phyloP scores from a whole-genome alignment of 2,797 vertebrate genomes.

The Aplochiton taeniatus region DNA sequence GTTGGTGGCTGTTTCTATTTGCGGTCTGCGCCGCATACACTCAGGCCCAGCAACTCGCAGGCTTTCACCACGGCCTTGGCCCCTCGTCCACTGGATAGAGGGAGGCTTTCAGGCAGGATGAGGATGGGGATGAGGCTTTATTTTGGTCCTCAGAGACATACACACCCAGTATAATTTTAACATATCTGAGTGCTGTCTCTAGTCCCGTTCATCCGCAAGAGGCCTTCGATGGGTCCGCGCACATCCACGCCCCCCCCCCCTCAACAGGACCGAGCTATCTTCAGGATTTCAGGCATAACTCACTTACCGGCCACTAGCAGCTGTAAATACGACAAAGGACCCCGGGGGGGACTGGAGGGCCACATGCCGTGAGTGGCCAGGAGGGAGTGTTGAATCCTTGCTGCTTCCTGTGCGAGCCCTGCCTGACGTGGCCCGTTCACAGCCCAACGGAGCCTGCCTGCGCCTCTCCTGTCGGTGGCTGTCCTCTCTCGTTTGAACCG shows the following conservation, averaged over 20 bases:
- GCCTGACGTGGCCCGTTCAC: slow-evolving; percentile 11
- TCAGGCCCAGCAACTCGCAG: slow-evolving; percentile 54
- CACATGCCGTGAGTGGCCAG: neutral
- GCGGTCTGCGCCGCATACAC: slow-evolving; percentile 59
- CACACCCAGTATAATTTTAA: no score
- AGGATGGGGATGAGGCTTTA: neutral
- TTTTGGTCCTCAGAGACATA: no score
- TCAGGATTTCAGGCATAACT: no score
- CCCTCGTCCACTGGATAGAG: slow-evolving; percentile 23
- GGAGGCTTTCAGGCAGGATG: neutral
- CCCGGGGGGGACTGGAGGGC: neutral
- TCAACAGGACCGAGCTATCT: no score
- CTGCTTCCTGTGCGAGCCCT: neutral
- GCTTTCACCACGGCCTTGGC: slow-evolving; percentile 48
- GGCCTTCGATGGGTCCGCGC: no score
- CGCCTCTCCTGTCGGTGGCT: slow-evolving; percentile 25
- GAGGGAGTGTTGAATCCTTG: neutral
- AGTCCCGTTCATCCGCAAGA: no score
- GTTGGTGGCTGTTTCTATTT: slow-evolving; percentile 69
- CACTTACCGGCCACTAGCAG: neutral
- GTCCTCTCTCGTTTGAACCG: slow-evolving; percentile 38
- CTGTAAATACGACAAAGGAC: neutral
- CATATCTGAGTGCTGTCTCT: no score
- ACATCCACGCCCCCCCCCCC: no score
- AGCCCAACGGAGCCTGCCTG: slow-evolving; percentile 39